These are phyloP conservation scores for Neotoxoptera formosana DNA, from an alignment of 1,140 invertebrate genomes.

Conservation along the genomic window DNA sequence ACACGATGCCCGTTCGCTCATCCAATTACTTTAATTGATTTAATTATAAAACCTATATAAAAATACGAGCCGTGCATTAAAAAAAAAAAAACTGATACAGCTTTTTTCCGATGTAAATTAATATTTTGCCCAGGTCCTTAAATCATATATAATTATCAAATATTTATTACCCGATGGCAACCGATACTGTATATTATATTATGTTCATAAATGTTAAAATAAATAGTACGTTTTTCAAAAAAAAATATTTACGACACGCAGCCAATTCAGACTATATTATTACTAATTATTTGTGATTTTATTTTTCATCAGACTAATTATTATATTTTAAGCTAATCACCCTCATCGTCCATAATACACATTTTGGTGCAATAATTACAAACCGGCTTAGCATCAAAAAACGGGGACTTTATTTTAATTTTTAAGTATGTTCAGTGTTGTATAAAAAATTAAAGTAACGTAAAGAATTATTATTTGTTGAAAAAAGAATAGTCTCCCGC, in stretches of 20 bases:
- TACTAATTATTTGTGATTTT: background rate
- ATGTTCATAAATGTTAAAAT: background rate
- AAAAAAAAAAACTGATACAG: background rate
- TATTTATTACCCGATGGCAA: background rate
- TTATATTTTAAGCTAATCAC: background rate
- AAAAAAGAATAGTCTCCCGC: background rate
- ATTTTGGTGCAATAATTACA: background rate
- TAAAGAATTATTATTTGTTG: background rate
- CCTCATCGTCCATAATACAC: background rate
- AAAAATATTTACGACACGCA: background rate
- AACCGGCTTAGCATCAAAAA: background rate
- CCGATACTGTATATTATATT: background rate
- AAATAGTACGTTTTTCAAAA: background rate
- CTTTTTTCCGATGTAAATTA: background rate
- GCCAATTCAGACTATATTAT: background rate
- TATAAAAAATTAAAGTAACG: background rate
- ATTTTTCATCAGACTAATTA: background rate
- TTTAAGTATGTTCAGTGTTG: background rate
- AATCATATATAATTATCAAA: background rate
- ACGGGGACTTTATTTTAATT: background rate
- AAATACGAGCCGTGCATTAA: background rate
- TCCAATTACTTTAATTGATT: constrained; percentile 26
- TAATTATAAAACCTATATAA: background rate
- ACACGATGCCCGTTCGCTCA: background rate
- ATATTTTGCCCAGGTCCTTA: background rate